Base-by-base conservation (phyloP, 2,888 invertebrate genomes). In the Caenorhabditis virilis region DNA sequence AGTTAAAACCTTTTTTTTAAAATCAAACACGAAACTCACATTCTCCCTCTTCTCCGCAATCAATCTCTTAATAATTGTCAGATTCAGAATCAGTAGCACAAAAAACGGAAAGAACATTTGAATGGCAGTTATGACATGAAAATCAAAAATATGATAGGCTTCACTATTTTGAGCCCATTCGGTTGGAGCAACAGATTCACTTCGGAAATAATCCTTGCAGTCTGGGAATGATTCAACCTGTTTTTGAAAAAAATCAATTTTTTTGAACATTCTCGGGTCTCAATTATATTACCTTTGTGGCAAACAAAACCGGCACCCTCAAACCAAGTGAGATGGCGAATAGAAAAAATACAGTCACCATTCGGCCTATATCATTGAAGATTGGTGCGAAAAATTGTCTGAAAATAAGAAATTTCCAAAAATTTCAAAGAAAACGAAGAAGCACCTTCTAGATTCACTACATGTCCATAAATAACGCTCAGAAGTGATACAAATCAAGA, bases 71-170 rank as follows among this genome's bases (percentile, higher is more conserved):
- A 76, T 63, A 48, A 76, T 76, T 33, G 73, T 66, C 1, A 69
- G 42, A 42, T 76, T 76, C 22, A 76, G 56, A 36, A 72, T 47
- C n/a, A 74, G 55, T 20, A 76, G 62, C 5, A 76, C 59, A 18
- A 72, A 47, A 45, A 76, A 76, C n/a, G 76, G 76, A 38, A 76
- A 64, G 33, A 71, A 64, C 62, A 69, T 76, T 60, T 76, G 73
- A 20, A 76, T 43, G 27, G 61, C 64, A 5, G 69, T 67, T 46
- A 72, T 74, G 38, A 70, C 42, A 36, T 68, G 68, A 36, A 69
- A 67, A 38, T 73, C 73, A 36, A 66, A 73, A 16, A 70, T 53
- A 11, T 58, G 39, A 16, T 63, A 73, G 11, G 57, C 65, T 50
- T 71, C 45, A 13, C 55, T 61, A 4, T 56, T 51, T 15, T 13